A percentile compares a stretch with the other conserved stretches of the same genome.
Conservation (phyloP, 2,113 vertebrate genomes). For the Elaphurus davidianus region DNA sequence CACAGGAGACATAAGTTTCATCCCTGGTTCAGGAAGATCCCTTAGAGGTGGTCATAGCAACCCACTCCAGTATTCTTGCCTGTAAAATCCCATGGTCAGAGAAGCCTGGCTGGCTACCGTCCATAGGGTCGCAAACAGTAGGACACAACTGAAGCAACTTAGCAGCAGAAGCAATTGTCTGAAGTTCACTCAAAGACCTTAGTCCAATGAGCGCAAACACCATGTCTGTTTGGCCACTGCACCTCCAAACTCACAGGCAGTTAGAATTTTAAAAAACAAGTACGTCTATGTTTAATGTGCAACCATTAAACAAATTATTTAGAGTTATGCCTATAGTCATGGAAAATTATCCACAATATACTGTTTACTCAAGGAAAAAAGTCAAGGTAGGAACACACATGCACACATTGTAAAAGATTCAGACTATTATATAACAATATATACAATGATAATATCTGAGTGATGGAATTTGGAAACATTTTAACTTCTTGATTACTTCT, state of each 20-base stretch:
- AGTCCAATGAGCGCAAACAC: not conserved
- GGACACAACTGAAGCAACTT: not conserved
- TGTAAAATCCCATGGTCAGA: not conserved
- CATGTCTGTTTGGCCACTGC: not conserved
- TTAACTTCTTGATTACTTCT: not conserved
- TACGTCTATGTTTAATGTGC: not conserved
- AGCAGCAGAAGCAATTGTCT: not conserved
- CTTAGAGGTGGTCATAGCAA: not conserved
- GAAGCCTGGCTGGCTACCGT: not conserved
- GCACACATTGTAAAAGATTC: not conserved
- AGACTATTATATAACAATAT: not conserved
- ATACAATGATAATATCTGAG: not conserved
- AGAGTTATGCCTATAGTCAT: not conserved
- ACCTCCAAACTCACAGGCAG: not conserved
- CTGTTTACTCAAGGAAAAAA: not conserved
- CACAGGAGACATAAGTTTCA: not conserved
- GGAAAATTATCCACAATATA: not conserved
- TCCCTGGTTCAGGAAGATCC: not conserved
- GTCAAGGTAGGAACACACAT: not conserved
- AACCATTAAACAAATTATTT: not conserved
- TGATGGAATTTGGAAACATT: not conserved
- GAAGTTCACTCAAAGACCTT: not conserved
- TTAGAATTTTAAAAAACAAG: not conserved
- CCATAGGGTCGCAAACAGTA: not conserved
- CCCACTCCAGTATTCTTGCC: not conserved